Evolutionary conservation across 2,113 vertebrate genomes (phyloP).

Genomic region (Buteo buteo): DNA sequence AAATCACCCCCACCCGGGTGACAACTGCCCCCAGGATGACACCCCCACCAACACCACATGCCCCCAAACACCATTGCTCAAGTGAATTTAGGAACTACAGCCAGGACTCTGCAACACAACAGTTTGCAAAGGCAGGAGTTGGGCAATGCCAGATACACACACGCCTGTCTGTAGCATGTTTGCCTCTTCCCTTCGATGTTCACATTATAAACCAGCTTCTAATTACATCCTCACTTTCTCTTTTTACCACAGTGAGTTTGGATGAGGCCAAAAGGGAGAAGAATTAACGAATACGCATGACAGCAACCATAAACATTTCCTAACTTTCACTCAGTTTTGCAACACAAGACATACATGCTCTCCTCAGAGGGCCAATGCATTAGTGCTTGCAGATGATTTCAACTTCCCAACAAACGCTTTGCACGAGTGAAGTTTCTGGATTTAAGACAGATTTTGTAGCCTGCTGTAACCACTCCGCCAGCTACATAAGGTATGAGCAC

Average conservation of each 20-base stretch:
- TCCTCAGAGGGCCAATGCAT: not conserved
- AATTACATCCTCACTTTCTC: constrained; percentile 4
- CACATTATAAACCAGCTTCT: not conserved
- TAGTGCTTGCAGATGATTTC: not conserved
- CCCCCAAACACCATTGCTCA: not conserved
- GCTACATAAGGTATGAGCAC: not conserved
- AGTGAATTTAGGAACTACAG: not conserved
- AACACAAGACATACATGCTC: not conserved
- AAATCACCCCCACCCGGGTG: not conserved
- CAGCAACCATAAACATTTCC: not conserved
- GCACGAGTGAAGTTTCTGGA: not conserved
- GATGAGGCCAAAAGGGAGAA: not conserved
- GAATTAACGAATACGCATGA: not conserved
- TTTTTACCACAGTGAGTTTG: not conserved
- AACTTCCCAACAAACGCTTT: not conserved
- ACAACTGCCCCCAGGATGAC: not conserved
- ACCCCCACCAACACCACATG: rapidly evolving
- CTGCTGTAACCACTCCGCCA: not conserved
- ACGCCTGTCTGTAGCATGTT: not conserved
- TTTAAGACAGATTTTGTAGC: not conserved
- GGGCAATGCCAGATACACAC: not conserved
- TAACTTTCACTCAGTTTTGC: not conserved
- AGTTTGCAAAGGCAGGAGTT: not conserved
- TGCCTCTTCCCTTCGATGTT: not conserved
- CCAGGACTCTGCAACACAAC: not conserved